Evolutionary conservation across 2,888 invertebrate species (phyloP), one percentile per base, ranked within the genome.

Genomic region (Tolmerus cingulatus): DNA sequence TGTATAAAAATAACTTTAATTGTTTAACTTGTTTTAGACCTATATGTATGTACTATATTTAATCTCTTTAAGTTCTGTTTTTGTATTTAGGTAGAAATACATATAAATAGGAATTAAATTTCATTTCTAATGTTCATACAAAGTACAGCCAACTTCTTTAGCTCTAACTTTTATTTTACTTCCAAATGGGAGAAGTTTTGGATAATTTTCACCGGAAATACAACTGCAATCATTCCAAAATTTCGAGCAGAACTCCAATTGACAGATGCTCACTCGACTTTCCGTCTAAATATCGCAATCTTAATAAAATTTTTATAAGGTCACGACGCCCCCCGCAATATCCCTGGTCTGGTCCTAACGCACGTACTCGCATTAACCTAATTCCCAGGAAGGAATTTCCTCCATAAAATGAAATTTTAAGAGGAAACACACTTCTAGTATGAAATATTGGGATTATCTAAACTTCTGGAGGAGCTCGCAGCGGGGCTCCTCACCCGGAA

Each of bases 391-490:
- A 46, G 12, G 79, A 79, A 55, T 51, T 51, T n/a, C 51, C 16
- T 40, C 79, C 46, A 79, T 79, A 79, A 46, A 79, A 79, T 79
- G 46, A 79, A 79, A 79, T 79, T 79, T 43, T 79, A 79, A 79
- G 79, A 79, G 51, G 51, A 79, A 79, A 79, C 51, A 51, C 79
- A 79, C 51, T 79, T 51, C 79, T 51, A 46, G 51, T 46, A 79
- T 79, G 79, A 79, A 79, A 79, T 79, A 79, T 55, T 27, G 43
- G 51, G 46, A 79, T 79, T 78, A 78, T 79, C 79, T 27, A 51
- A 40, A 78, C 23, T 43, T 46, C 19, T 78, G 43, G 37, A 34
- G 37, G n/a, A 30, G 34, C 34, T 34, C 77, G 9, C 51, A 51
- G 51, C n/a, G 51, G 51, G 19, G 19, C 34, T 77, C 40, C 40